Base-by-base conservation (phyloP, 2,888 invertebrate species). In the Troglohyphantes excavatus region DNA sequence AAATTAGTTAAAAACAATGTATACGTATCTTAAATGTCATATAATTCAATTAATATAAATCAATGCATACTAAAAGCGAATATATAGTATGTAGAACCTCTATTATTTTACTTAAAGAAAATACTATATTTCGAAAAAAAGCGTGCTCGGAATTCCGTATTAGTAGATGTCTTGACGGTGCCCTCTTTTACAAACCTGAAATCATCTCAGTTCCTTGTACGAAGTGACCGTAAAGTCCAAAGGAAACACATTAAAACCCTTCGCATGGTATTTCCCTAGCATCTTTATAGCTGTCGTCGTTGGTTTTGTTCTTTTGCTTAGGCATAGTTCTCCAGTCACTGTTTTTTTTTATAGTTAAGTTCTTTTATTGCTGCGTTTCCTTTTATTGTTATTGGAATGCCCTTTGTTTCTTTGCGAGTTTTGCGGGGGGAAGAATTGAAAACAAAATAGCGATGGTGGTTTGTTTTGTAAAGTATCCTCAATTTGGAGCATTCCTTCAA, bases 261-360 rank as follows among this genome's bases (percentile, higher is more conserved):
- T 86, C 68, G 61, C 68, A 26, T 78, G 68, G 76, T 76, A 86
- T 43, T 70, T 67, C 70, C 21, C 67, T 53, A 61, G 85, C 61
- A 78, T 78, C 76, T 86, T 86, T 86, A 86, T 86, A 78, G 85
- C 85, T 76, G 76, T 76, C 68, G 76, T 59, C 76, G 68, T 70
- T 33, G 26, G 39, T 70, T 84, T 70, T 39, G 39, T 39, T 39
- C 13, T 39, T 39, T 53, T 53, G 53, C 26, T 23, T 21, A 81
- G 65, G 63, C n/a, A 59, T 70, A 59, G 63, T 43, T 17, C n/a
- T 43, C 39, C 78, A 33, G 63, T 29, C 65, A 53, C 19, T 68
- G 29, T 81, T 53, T 68, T 46, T n/a, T n/a, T 83, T 73, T 65
- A 27, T 70, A 23, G 61, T 73, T 59, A 59, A 61, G 61, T 73